Evolutionary conservation across 2,888 invertebrate species (phyloP), one percentile per base, ranked within the genome.

Genomic region (Drosophila mimetica): DNA sequence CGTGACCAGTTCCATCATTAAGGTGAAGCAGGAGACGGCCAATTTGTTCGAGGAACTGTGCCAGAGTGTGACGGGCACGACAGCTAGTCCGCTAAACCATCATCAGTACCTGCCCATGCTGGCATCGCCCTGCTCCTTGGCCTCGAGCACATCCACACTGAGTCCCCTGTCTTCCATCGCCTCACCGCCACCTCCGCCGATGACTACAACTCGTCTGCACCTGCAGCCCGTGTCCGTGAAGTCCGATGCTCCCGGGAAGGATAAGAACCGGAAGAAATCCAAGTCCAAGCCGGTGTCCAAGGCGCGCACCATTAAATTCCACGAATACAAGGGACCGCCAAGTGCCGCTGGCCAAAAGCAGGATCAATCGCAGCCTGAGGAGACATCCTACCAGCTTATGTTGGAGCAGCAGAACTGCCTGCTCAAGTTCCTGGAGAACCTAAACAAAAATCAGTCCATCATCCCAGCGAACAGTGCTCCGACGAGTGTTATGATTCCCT

Each of bases 251-350:
- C 94, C 93, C 42, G 96, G 95, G 66, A 96, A 95, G 90, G 96
- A 96, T 92, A 96, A 94, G 92, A 96, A 96, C 90, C 92, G 94
- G 87, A 97, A 96, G 90, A 96, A 96, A 90, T 94, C 94, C 18
- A 97, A 97, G 90, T 95, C 95, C 39, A 97, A 97, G 92, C 94
- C 94, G 22, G 94, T 95, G 60, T 95, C 96, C 1, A 97, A 97
- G 91, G 94, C 96, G 18, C 94, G 96, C 80, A 96, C 96, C 58
- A 98, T 99, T 86, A 99, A 99, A 93, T 99, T 99, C 92, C 98
- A 99, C 92, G 99, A 99, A 92, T 97, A 97, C 92, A 97, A 97
- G 92, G 97, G 97, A 36, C 97, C 97, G 28, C 97, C 98, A 74
- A 97, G 95, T 92, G 91, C 91, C 7, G 96, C 97, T 16, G 96